Evolutionary conservation across 2,888 invertebrate species (phyloP).

Genomic region (Alsophila aescularia): DNA sequence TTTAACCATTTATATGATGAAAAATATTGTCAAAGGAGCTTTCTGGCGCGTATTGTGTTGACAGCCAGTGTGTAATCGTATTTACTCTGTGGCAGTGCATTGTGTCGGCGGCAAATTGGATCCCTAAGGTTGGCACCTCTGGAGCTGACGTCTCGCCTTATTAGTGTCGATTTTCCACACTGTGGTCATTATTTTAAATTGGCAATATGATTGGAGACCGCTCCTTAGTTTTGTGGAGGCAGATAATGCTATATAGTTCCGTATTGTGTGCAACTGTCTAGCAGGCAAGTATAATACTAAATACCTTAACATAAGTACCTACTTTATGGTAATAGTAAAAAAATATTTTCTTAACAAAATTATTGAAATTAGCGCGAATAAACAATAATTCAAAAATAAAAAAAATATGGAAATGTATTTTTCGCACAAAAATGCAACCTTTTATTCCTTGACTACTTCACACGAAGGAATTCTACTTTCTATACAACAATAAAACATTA

Average conservation of each 20-base stretch:
- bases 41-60: constrained; percentile 11
- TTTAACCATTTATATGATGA: too few relatives aligned
- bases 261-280: too few relatives aligned
- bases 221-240: too few relatives aligned
- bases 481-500: constrained; percentile 7
- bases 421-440: background rate
- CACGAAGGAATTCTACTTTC: background rate
- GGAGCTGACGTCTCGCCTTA: background rate
- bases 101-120: constrained; percentile 11
- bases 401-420: background rate
- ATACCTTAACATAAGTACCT: too few relatives aligned
- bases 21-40: constrained; percentile 1
- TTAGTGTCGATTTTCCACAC: background rate
- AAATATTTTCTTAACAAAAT: too few relatives aligned
- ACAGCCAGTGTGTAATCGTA: constrained; percentile 2
- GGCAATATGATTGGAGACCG: too few relatives aligned
- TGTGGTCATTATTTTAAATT: constrained; percentile 1
- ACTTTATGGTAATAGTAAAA: too few relatives aligned
- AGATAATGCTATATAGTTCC: too few relatives aligned
- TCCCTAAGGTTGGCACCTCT: constrained; percentile 1
- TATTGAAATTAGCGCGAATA: background rate
- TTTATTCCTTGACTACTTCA: background rate
- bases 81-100: constrained; percentile 1
- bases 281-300: too few relatives aligned
- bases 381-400: background rate